phyloP scores from a whole-genome alignment of 2,113 vertebrate genomes.

The Tachuris rubrigastra region DNA sequence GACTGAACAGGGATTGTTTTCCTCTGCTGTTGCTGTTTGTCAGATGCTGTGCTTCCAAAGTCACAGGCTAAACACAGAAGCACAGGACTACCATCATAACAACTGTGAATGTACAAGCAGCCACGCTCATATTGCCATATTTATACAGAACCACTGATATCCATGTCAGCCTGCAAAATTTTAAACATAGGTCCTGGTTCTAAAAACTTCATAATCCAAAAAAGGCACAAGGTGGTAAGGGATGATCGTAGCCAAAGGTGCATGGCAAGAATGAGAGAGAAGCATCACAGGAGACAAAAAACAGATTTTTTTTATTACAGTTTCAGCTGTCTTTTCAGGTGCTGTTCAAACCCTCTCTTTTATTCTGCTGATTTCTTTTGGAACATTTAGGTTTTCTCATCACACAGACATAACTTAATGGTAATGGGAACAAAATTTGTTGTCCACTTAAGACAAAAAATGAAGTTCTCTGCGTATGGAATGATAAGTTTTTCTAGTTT shows the following conservation, averaged over 20 bases:
- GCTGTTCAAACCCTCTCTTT: neutral
- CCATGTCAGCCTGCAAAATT: neutral
- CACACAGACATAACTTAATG: neutral
- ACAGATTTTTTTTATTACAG: neutral
- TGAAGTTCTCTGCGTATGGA: neutral
- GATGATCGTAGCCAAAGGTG: neutral
- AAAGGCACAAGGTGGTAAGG: neutral
- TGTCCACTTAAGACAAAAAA: neutral
- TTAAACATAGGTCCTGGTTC: neutral
- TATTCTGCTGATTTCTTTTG: neutral
- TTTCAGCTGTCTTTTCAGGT: neutral
- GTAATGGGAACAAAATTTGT: neutral
- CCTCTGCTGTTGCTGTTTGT: neutral
- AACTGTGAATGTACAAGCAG: neutral
- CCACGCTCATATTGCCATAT: neutral
- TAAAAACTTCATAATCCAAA: neutral
- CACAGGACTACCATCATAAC: neutral
- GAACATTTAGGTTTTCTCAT: neutral
- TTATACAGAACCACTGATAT: neutral
- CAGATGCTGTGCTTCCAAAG: neutral
- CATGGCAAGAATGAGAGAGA: neutral
- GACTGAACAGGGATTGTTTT: neutral
- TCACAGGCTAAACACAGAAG: neutral
- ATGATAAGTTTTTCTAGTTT: neutral
- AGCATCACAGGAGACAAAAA: neutral